phyloP scores from a whole-genome alignment of 2,888 invertebrate species.

The Dasysyrphus tricinctus region DNA sequence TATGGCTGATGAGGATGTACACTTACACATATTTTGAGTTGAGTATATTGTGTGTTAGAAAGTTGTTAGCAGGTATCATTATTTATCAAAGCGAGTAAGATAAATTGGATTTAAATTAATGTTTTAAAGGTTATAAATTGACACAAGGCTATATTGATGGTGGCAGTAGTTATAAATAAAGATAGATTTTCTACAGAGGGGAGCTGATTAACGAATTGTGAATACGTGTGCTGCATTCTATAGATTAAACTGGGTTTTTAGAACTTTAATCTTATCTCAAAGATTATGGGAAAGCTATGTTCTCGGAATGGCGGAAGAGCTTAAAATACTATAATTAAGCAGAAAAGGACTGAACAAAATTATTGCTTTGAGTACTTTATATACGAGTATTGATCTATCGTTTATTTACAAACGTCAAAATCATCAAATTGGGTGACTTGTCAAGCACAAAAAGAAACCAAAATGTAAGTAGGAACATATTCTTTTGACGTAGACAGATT shows the following conservation, averaged over 20 bases:
- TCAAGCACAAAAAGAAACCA: too few relatives aligned
- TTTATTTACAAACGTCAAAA: too few relatives aligned
- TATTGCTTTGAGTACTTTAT: too few relatives aligned
- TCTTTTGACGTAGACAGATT: too few relatives aligned
- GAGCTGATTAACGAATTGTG: not conserved
- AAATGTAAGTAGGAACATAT: too few relatives aligned
- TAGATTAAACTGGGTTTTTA: not conserved
- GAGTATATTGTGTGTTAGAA: conserved; percentile 9
- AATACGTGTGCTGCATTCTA: too few relatives aligned
- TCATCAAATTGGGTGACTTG: too few relatives aligned
- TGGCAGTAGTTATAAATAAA: not conserved
- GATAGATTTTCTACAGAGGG: not conserved
- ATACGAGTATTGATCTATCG: too few relatives aligned
- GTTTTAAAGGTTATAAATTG: not conserved
- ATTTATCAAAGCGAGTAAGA: not conserved
- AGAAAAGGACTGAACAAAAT: too few relatives aligned
- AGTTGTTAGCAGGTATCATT: conserved; percentile 3
- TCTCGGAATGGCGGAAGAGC: too few relatives aligned
- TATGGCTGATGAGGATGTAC: conserved; percentile 10
- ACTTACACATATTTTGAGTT: not conserved
- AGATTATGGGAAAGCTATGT: not conserved
- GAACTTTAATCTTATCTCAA: not conserved
- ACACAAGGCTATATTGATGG: not conserved
- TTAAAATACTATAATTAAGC: too few relatives aligned
- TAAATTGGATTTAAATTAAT: conserved; percentile 17